phyloP scores from a whole-genome alignment of 1,140 invertebrate species.

The Acromyrmex heyeri region DNA sequence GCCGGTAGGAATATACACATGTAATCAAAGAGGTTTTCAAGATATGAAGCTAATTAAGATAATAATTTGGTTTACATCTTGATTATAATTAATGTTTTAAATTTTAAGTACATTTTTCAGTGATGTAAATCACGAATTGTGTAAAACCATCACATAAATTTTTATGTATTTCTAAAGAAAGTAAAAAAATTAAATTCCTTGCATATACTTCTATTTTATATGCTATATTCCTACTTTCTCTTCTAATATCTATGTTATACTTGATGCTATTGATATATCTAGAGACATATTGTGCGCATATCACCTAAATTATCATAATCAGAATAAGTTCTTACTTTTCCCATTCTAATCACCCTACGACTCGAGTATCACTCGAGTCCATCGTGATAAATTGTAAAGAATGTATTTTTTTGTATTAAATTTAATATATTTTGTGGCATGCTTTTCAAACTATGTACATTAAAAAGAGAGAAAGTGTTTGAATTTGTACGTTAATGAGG shows the following conservation, averaged over 20 bases:
- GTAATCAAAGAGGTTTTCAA: not conserved
- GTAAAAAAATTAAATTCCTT: not conserved
- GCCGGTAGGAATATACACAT: conserved; percentile 34
- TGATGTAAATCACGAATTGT: not conserved
- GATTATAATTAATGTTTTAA: not conserved
- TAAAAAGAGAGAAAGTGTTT: conserved; percentile 42
- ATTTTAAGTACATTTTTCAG: not conserved
- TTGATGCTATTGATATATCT: conserved; percentile 10
- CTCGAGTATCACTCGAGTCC: not conserved
- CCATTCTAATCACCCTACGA: not conserved
- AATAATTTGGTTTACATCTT: not conserved
- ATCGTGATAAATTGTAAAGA: conserved; percentile 40
- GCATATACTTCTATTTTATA: not conserved
- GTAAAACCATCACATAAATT: not conserved
- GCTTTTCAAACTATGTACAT: conserved; percentile 56
- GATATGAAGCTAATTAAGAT: not conserved
- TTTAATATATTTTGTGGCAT: conserved; percentile 46
- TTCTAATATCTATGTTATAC: not conserved
- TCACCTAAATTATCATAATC: not conserved
- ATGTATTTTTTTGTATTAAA: conserved; percentile 37
- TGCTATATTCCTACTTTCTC: conserved; percentile 26
- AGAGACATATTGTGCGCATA: not conserved
- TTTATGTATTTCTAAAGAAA: not conserved
- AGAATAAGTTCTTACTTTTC: conserved; percentile 24
- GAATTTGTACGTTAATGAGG: conserved; percentile 26